phyloP scores from a whole-genome alignment of 2,113 vertebrate species.

The Clarias batrachus region DNA sequence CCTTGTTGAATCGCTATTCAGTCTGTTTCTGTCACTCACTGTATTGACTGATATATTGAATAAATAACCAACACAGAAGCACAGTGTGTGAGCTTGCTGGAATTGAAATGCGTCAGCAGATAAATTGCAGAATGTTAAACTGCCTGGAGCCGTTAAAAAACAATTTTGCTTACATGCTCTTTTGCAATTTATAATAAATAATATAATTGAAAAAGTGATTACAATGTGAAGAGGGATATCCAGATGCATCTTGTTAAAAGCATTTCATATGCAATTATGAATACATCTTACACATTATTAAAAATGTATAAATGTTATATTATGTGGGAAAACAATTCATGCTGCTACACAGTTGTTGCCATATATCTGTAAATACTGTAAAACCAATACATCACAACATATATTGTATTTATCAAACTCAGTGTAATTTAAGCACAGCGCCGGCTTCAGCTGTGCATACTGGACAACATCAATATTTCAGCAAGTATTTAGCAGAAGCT shows the following conservation, averaged over 20 bases:
- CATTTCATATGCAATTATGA: constrained; percentile 23
- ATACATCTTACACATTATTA: constrained; percentile 7
- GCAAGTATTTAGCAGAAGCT: constrained; percentile 42
- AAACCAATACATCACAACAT: neutral
- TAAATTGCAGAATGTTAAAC: constrained; percentile 21
- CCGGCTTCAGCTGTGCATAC: constrained; percentile 38
- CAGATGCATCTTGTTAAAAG: constrained; percentile 19
- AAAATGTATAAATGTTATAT: neutral
- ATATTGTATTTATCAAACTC: neutral
- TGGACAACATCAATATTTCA: constrained; percentile 53
- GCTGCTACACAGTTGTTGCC: neutral
- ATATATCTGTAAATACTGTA: neutral
- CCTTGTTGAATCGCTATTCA: neutral
- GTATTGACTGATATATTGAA: constrained; percentile 14
- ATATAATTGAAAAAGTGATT: constrained; percentile 39
- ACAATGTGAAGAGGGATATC: constrained; percentile 12
- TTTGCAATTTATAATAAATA: constrained; percentile 33
- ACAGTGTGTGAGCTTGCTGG: neutral
- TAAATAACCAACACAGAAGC: neutral
- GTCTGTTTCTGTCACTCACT: neutral
- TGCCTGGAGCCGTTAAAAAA: constrained; percentile 1
- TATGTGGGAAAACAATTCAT: neutral
- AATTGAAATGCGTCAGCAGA: constrained; percentile 1
- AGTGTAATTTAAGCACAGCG: constrained; percentile 49
- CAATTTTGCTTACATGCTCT: constrained; percentile 31